Evolutionary conservation across 2,113 vertebrate species (phyloP), one percentile per base, ranked within the genome.

Genomic region (Sakesphorus luctuosus): DNA sequence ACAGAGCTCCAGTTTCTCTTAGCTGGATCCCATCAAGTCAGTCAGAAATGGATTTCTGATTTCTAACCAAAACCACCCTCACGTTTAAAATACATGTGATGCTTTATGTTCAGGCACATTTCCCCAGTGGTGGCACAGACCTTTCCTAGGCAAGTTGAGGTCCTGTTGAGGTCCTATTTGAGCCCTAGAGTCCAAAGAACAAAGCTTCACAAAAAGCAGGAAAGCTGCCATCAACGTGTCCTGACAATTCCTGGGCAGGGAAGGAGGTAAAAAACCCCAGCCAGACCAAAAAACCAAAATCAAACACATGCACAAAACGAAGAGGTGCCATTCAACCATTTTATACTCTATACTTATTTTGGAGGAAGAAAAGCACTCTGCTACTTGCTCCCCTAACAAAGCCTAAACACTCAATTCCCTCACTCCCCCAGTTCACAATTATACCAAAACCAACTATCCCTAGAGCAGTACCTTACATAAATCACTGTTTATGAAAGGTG

Each of bases 351-450:
- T 11, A 24, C 52, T 16, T 40, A 1, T n/a, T 68, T 33, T 76
- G 73, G 44, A n/a, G 38, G 13, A 76, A 89, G 33, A 38, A 76
- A 49, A 85, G 29, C 4, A 2, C 8, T 43, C 18, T 33, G 4
- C 1, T 38, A 29, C 7, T 36, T 31, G 3, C 15, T 80, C 33
- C 26, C 11, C 21, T 18, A 40, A 33, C 0, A 1, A n/a, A 71
- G 33, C 38, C 44, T 47, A 25, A 58, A 47, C 18, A 25, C 7
- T 20, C 11, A 18, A 68, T 47, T 16, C 43, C 14, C n/a, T 66
- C 8, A 1, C 14, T 52, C 46, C n/a, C 12, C 36, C 89, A 18
- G 75, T 44, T 5, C 24, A 75, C 50, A 52, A 28, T 49, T 11
- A 49, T 49, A 21, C 21, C 47, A 11, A 23, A 49, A 71, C 52